phyloP scores from a whole-genome alignment of 2,888 invertebrate genomes.

The Trypoxylon attenuatum region DNA sequence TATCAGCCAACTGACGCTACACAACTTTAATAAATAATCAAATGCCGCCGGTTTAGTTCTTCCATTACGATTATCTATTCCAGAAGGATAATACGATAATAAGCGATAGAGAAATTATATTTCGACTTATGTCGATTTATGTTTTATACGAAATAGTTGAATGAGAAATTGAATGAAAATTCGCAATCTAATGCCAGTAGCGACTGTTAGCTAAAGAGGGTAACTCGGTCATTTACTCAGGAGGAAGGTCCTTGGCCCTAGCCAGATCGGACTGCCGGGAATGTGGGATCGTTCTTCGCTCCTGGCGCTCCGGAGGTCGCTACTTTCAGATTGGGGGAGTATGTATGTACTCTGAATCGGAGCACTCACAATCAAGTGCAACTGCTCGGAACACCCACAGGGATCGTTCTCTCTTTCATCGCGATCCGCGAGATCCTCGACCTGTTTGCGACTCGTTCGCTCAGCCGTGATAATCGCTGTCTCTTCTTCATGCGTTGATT shows the following conservation, averaged over 20 bases:
- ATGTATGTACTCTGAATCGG: slow-evolving; percentile 25
- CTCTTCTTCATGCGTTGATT: not conserved
- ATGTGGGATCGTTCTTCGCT: slow-evolving; percentile 22
- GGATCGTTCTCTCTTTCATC: not conserved
- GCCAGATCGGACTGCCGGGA: slow-evolving; percentile 50
- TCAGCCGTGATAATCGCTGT: not conserved
- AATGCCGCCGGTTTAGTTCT: too few species aligned
- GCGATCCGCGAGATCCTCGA: not conserved
- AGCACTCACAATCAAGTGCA: slow-evolving; percentile 20
- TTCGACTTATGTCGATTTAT: too few species aligned
- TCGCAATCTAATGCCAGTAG: slow-evolving; percentile 22
- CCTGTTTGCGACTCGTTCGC: not conserved
- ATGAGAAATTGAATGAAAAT: too few species aligned
- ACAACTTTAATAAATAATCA: too few species aligned
- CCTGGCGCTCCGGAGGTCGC: slow-evolving; percentile 25
- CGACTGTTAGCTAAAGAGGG: slow-evolving; percentile 25
- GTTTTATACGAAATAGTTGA: too few species aligned
- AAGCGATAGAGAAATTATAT: too few species aligned
- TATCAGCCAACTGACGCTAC: too few species aligned
- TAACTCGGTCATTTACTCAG: slow-evolving; percentile 40
- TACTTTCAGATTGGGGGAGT: slow-evolving; percentile 32
- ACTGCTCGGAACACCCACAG: slow-evolving; percentile 2
- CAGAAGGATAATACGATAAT: too few species aligned
- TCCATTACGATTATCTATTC: too few species aligned
- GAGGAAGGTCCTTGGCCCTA: slow-evolving; percentile 66